phyloP scores from a whole-genome alignment of 2,888 invertebrate genomes.

The Phengaris alcon region DNA sequence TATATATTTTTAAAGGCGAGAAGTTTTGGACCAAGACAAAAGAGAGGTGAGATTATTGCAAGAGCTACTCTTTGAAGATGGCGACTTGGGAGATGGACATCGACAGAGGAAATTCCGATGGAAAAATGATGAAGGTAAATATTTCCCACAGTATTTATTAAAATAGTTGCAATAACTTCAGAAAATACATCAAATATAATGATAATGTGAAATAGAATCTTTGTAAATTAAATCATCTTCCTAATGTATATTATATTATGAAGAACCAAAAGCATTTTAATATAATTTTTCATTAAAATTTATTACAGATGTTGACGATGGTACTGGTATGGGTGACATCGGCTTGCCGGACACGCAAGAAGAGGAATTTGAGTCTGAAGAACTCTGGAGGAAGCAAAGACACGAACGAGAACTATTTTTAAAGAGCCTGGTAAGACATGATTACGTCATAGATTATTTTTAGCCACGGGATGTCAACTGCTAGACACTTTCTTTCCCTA shows the following conservation, averaged over 20 bases:
- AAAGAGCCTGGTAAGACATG: conserved; percentile 71
- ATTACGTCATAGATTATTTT: not conserved
- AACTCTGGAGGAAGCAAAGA: conserved; percentile 87
- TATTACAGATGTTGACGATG: conserved; percentile 59
- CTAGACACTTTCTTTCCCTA: no score
- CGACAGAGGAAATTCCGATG: conserved; percentile 91
- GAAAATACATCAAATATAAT: no score
- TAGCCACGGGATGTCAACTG: no score
- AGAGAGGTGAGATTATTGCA: conserved; percentile 90
- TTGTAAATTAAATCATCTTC: no score
- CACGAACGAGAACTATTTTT: conserved; percentile 90
- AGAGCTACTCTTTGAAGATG: conserved; percentile 93
- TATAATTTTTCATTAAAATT: conserved; percentile 1
- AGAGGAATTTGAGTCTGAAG: conserved; percentile 86
- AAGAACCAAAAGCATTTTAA: no score
- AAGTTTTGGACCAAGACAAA: conserved; percentile 92
- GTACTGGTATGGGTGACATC: conserved; percentile 48
- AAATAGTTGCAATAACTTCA: no score
- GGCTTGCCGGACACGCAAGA: conserved; percentile 72
- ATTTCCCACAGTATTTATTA: not conserved
- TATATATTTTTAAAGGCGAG: conserved; percentile 76
- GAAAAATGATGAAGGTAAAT: conserved; percentile 70
- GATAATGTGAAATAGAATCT: no score
- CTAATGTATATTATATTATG: no score
- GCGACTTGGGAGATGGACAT: conserved; percentile 89